Evolutionary conservation across 2,888 invertebrate genomes (phyloP), one percentile per base, ranked within the genome.

Genomic region (Apomyelois bistriatella): DNA sequence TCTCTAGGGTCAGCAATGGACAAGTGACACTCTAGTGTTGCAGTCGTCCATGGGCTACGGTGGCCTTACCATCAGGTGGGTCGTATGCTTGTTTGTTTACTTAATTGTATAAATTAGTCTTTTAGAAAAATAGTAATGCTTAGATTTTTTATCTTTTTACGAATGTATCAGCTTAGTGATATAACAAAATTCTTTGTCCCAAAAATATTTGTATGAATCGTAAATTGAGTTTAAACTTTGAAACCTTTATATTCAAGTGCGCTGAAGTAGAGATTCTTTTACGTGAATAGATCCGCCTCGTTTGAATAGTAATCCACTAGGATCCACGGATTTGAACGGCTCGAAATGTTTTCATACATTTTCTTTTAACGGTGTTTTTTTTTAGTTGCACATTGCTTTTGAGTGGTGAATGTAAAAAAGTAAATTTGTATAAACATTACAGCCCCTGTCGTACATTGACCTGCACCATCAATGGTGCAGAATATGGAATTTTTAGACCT

Each of bases 271-370:
- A 35, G 4, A 30, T 10, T 10, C 30, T 32, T 46, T 30, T 46
- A 6, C 15, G 46, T 46, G 32, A 1, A 35, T 32, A 46, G 32
- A 4, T 9, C 10, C 15, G 16, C 35, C 0, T 40, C 32, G 46
- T 46, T 46, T 46, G 46, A 46, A 46, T 46, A 46, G 32, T 15
- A 46, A 32, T 43, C 30, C 43, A 30, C 7, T 30, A 3, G 43
- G 30, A 43, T 43, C 35, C 15, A 16, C 9, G 46, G 46, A 46
- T 46, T 46, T 46, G 32, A 32, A 46, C 32, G 13, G 6, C 10
- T 43, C 30, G 30, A 43, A 43, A 30, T 13, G 43, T 30, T 43
- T 30, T 28, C 30, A 30, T 43, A 12, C 15, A 43, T 43, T 28
- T 28, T 7, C 9, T 28, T 43, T 38, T 38, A 13, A 9, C 7